Percentiles rank a stretch among this genome's conserved stretches.
These are phyloP conservation scores for Spisula solida DNA, from an alignment of 2,888 invertebrate genomes.

Conservation along the genomic window DNA sequence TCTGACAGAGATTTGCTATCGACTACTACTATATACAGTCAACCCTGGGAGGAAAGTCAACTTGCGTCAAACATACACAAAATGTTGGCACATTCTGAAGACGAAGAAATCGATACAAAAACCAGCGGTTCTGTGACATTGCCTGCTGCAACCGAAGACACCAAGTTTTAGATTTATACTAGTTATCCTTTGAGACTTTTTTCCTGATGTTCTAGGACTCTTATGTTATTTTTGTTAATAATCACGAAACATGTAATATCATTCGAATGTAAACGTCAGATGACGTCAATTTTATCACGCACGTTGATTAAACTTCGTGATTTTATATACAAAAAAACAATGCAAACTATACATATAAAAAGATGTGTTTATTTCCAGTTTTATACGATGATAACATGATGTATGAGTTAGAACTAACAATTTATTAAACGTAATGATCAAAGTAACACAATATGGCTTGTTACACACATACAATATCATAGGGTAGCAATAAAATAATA, in stretches of 20 bases:
- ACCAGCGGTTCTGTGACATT: neutral
- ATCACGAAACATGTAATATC: too few species aligned
- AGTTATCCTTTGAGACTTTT: too few species aligned
- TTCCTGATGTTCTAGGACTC: too few species aligned
- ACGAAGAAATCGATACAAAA: too few species aligned
- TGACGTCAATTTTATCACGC: too few species aligned
- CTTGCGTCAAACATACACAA: neutral
- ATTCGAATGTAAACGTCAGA: too few species aligned
- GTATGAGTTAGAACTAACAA: neutral
- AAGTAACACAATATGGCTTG: neutral
- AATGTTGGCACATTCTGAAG: neutral
- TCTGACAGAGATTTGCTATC: neutral
- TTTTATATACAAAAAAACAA: neutral
- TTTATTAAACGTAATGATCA: neutral
- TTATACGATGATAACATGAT: constrained; percentile 13
- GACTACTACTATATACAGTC: neutral
- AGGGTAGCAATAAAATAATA: neutral
- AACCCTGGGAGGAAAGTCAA: neutral
- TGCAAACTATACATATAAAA: neutral
- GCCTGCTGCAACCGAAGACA: neutral
- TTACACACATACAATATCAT: neutral
- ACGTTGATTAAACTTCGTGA: too few species aligned
- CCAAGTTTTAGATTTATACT: neutral
- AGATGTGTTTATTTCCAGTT: constrained; percentile 18
- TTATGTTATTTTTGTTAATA: neutral